Evolutionary conservation across 2,113 vertebrate species (phyloP).

Genomic region (Trochalopteron elliotii): DNA sequence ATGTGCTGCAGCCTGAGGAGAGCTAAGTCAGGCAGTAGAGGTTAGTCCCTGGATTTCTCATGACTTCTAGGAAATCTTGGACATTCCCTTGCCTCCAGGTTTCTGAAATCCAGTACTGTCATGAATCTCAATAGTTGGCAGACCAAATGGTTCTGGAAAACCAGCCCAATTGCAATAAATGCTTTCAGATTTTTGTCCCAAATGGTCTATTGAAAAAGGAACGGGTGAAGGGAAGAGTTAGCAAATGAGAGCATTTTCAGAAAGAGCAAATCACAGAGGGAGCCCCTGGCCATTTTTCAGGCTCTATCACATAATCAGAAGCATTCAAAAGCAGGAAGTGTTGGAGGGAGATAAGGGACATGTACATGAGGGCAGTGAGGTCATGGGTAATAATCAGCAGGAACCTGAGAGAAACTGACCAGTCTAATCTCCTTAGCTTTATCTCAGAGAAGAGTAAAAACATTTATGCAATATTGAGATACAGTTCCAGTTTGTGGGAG

Average conservation of each 20-base stretch:
- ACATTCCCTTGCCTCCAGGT: neutral
- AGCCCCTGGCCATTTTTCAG: neutral
- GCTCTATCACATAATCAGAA: constrained; percentile 5
- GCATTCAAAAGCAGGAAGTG: neutral
- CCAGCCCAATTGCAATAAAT: neutral
- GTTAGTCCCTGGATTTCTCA: neutral
- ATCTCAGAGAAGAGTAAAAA: constrained; percentile 5
- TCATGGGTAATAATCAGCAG: neutral
- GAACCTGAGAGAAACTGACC: neutral
- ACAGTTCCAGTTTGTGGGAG: neutral
- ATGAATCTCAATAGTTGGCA: neutral
- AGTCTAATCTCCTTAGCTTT: constrained; percentile 20
- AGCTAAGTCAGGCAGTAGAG: neutral
- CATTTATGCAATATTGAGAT: neutral
- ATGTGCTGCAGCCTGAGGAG: neutral
- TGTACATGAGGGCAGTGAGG: neutral
- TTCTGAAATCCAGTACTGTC: neutral
- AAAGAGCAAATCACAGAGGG: neutral
- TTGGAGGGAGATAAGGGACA: constrained; percentile 1
- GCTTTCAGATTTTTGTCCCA: neutral
- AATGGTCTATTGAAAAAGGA: neutral
- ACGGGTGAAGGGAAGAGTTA: neutral
- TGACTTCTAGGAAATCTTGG: neutral
- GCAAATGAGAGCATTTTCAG: neutral
- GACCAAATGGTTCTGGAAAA: neutral